Percentiles rank a stretch among this genome's conserved stretches.
Conservation (phyloP, 2,888 invertebrate genomes). For the Heteropelma amictum region DNA sequence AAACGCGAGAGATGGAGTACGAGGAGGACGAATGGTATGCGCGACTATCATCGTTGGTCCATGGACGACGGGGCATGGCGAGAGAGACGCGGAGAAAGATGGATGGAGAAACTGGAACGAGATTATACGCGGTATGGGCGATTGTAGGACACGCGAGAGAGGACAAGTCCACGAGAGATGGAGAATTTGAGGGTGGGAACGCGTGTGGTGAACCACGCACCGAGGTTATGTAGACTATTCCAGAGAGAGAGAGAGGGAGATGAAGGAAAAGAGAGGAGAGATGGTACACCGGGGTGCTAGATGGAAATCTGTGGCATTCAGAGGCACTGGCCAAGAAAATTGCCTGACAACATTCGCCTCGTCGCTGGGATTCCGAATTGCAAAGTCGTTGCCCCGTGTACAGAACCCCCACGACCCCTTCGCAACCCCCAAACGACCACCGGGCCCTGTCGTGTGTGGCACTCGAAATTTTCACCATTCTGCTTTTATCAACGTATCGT, state of each 20-base stretch:
- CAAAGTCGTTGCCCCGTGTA: slow-evolving; percentile 49
- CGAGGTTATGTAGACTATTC: slow-evolving; percentile 54
- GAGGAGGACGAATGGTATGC: slow-evolving; percentile 45
- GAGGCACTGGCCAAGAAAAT: slow-evolving; percentile 78
- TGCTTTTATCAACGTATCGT: slow-evolving; percentile 14
- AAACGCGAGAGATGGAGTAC: slow-evolving; percentile 26
- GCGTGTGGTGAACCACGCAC: slow-evolving; percentile 53
- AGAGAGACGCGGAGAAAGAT: not conserved
- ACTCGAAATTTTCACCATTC: slow-evolving; percentile 34
- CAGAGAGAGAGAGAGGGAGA: slow-evolving; percentile 36
- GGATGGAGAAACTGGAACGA: slow-evolving; percentile 28
- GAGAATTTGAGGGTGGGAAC: slow-evolving; percentile 22
- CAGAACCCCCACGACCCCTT: slow-evolving; percentile 13
- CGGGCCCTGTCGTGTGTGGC: not conserved
- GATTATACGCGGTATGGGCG: slow-evolving; percentile 24
- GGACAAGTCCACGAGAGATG: slow-evolving; percentile 27
- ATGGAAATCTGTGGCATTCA: slow-evolving; percentile 78
- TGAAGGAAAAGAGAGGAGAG: slow-evolving; percentile 8
- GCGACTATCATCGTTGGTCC: slow-evolving; percentile 13
- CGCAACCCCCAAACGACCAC: slow-evolving; percentile 25
- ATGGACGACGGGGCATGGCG: slow-evolving; percentile 31
- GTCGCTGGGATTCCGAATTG: slow-evolving; percentile 69
- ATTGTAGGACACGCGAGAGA: slow-evolving; percentile 26
- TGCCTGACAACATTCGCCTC: slow-evolving; percentile 77
- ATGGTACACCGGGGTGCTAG: slow-evolving; percentile 65